These are phyloP conservation scores for Heliconius aoede DNA, from an alignment of 2,888 invertebrate genomes.

Conservation along the genomic window DNA sequence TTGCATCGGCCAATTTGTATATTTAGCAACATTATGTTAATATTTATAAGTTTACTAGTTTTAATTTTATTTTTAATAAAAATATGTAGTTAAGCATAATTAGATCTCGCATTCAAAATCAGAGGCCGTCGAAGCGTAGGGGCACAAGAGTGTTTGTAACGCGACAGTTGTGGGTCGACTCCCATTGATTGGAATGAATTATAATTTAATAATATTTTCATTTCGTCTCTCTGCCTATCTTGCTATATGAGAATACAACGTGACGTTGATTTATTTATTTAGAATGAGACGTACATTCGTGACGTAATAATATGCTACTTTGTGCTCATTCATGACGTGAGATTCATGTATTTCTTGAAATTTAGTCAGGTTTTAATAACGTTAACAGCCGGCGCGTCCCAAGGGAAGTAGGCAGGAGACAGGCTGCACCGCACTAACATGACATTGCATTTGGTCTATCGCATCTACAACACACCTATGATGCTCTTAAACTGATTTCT, in stretches of 20 bases:
- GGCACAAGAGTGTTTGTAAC: too few species aligned
- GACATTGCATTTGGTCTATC: conserved; percentile 61
- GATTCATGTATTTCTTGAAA: conserved; percentile 70
- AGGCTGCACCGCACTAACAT: conserved; percentile 67
- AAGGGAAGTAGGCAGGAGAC: conserved; percentile 78
- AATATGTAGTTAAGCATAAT: not conserved
- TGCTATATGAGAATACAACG: too few species aligned
- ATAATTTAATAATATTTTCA: too few species aligned
- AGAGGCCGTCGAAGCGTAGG: too few species aligned
- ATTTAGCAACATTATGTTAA: not conserved
- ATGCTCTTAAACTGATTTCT: conserved; percentile 38
- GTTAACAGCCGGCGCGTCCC: conserved; percentile 76
- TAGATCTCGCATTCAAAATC: not conserved
- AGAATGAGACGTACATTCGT: not conserved
- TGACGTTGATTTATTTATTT: too few species aligned
- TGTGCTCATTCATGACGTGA: conserved; percentile 53
- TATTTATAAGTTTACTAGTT: not conserved
- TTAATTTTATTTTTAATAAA: not conserved
- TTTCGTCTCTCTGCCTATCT: too few species aligned
- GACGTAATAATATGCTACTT: conserved; percentile 53
- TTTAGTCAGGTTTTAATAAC: conserved; percentile 79
- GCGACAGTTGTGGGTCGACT: too few species aligned
- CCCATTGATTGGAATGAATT: too few species aligned
- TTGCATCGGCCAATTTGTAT: too few species aligned
- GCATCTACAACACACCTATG: conserved; percentile 41